Percentiles rank a stretch among this genome's conserved stretches.
These are phyloP conservation scores for Probosciger aterrimus DNA, from an alignment of 2,113 vertebrate genomes.

Conservation along the genomic window DNA sequence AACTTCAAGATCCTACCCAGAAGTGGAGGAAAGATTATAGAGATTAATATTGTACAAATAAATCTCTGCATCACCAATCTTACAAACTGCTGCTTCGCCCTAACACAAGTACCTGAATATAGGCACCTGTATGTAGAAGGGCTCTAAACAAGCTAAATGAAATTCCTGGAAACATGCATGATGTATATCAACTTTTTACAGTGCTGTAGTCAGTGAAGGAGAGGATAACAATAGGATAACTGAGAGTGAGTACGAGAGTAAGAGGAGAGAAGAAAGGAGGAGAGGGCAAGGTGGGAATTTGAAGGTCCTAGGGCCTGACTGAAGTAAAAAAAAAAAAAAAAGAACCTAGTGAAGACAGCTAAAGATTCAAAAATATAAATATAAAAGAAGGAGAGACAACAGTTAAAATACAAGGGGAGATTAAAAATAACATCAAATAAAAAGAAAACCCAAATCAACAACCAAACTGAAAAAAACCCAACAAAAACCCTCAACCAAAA, in stretches of 20 bases:
- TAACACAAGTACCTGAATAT: neutral
- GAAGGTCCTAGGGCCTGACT: neutral
- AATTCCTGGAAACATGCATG: neutral
- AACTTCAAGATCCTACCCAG: neutral
- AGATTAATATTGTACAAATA: slow-evolving; percentile 2
- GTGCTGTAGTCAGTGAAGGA: neutral
- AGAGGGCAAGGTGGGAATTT: neutral
- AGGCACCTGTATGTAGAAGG: neutral
- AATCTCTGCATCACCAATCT: neutral
- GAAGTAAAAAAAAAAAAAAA: neutral
- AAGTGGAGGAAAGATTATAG: slow-evolving; percentile 3
- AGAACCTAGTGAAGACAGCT: neutral
- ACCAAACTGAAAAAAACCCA: neutral
- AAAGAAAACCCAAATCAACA: neutral
- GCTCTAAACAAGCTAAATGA: neutral
- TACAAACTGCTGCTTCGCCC: neutral
- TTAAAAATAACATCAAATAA: neutral
- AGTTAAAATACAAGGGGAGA: neutral
- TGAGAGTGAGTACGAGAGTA: neutral
- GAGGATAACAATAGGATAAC: neutral
- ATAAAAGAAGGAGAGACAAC: neutral
- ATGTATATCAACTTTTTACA: neutral
- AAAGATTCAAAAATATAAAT: neutral
- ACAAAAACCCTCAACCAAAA: neutral
- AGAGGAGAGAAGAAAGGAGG: neutral